phyloP scores from a whole-genome alignment of 1,140 invertebrate genomes.

The Hesperophylax magnus region DNA sequence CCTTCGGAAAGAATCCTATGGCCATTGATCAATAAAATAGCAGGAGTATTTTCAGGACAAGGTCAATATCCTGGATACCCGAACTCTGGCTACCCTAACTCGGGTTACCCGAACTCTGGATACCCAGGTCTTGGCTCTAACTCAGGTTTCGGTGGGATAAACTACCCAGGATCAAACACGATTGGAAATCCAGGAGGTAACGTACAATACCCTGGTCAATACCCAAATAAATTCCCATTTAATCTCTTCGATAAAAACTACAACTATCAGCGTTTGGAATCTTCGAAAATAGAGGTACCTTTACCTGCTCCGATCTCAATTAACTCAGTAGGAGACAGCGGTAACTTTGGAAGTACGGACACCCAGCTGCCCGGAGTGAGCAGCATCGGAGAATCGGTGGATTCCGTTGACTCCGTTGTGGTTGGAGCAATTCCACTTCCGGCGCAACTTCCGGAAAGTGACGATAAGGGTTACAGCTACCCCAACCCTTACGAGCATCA shows the following conservation, averaged over 20 bases:
- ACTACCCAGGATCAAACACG: conserved; percentile 20
- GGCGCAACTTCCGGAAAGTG: not conserved
- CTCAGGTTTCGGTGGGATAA: not conserved
- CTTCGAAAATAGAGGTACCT: not conserved
- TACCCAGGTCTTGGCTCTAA: too few relatives aligned
- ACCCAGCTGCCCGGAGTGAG: conserved; percentile 19
- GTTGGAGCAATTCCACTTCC: not conserved
- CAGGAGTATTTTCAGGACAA: conserved; percentile 29
- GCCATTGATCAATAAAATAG: conserved; percentile 46
- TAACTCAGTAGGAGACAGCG: conserved; percentile 2
- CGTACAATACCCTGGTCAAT: conserved; percentile 43
- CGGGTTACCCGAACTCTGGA: too few relatives aligned
- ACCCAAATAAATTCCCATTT: conserved; percentile 49
- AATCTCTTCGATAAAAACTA: conserved; percentile 39
- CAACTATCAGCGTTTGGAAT: conserved; percentile 39
- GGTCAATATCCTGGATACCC: conserved; percentile 2
- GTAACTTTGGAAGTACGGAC: not conserved
- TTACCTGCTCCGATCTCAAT: not conserved
- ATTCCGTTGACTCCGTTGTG: not conserved
- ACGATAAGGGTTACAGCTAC: conserved; percentile 45
- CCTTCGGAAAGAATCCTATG: conserved; percentile 46
- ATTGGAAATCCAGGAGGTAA: conserved; percentile 49
- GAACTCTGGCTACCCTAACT: too few relatives aligned
- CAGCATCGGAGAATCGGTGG: conserved; percentile 29
- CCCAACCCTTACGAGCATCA: conserved; percentile 50